Evolutionary conservation across 2,113 vertebrate species (phyloP), one percentile per base, ranked within the genome.

Genomic region (Nanger granti): DNA sequence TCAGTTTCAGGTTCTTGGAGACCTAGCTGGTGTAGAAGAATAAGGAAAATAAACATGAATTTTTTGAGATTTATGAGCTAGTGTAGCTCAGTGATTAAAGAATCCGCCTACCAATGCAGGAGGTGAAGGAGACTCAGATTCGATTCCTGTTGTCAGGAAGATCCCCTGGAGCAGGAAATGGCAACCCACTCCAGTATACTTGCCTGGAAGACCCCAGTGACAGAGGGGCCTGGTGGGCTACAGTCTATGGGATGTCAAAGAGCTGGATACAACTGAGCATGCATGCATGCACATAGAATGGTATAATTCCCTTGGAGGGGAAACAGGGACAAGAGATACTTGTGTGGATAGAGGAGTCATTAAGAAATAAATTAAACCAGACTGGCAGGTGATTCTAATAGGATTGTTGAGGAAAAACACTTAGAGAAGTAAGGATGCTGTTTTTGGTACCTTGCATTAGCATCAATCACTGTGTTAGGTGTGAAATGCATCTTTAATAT

Each of bases 61-160:
- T 93, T 95, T 96, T 96, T 57, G 96, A 82, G 59, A 94, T 84
- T 89, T 84, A 24, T 94, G 82, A 92, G 85, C 93, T 49, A 93
- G 84, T 87, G 20, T 94, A 59, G 22, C 73, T 79, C 37, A 8
- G 37, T 28, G 73, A 44, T 79, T 14, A 44, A 28, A 44, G 37
- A 79, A 79, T 44, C 24, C 7, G 12, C 73, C 73, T 79, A 26
- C 24, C 73, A 79, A 7, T 44, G 73, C 29, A 44, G 73, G 37
- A 28, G 73, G 28, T 28, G 37, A 44, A 44, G 73, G 73, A 79
- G 41, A 79, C 73, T 79, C 7, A 2, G 24, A 44, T 15, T 44
- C 2, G 1, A 79, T 79, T 41, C n/a, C 10, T 76, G 22, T 41
- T 76, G 69, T 41, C 22, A 76, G 69, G 69, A 76, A 26, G 69